These are phyloP conservation scores for Nephrotoma flavescens DNA, from an alignment of 2,888 invertebrate species.

Conservation along the genomic window DNA sequence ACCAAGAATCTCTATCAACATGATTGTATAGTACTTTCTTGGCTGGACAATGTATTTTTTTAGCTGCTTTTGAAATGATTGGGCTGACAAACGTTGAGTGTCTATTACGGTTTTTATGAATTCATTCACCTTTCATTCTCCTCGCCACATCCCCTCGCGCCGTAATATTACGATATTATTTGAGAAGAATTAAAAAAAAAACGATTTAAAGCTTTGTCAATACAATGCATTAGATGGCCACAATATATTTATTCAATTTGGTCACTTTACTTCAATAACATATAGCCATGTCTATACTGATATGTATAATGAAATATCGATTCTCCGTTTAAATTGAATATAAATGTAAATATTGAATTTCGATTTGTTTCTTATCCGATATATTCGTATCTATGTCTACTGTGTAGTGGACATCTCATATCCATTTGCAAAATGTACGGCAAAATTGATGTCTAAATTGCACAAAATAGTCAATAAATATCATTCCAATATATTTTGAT, in stretches of 20 bases:
- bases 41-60: too few species aligned
- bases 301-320: background rate
- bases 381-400: background rate
- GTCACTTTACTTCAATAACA: background rate
- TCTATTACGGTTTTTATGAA: too few species aligned
- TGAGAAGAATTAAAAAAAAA: too few species aligned
- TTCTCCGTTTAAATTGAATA: background rate
- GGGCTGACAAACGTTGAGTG: too few species aligned
- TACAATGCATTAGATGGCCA: background rate
- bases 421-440: background rate
- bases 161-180: too few species aligned
- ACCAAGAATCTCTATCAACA: too few species aligned
- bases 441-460: background rate
- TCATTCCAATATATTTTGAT: background rate
- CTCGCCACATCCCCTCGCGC: too few species aligned
- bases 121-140: too few species aligned
- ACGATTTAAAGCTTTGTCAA: background rate
- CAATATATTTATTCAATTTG: background rate
- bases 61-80: too few species aligned
- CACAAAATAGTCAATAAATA: background rate
- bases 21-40: too few species aligned
- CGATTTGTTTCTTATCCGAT: background rate
- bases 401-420: background rate
- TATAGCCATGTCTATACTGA: background rate
- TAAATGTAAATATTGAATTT: background rate